Evolutionary conservation across 2,888 invertebrate species (phyloP).

Genomic region (Phorcus lineatus): DNA sequence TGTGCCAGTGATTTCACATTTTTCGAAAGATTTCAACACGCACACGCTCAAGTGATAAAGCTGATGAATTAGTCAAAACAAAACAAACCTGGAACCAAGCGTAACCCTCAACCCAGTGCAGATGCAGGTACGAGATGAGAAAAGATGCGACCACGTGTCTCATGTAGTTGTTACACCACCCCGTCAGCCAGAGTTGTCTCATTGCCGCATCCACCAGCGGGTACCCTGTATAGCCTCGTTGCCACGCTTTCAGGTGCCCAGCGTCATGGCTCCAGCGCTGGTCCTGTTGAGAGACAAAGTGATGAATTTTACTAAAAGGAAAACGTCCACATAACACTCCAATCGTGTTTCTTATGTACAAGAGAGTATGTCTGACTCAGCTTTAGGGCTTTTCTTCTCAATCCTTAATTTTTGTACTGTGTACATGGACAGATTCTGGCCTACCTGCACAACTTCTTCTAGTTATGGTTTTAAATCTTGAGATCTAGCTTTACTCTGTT

Average conservation of each 20-base stretch:
- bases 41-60: no score
- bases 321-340: no score
- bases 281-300: constrained; percentile 35
- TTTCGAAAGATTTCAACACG: no score
- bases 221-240: constrained; percentile 55
- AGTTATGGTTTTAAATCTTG: no score
- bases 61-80: no score
- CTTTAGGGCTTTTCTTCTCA: no score
- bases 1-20: no score
- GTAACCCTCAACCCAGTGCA: constrained; percentile 58
- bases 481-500: neutral
- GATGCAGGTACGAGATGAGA: constrained; percentile 56
- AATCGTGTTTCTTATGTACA: no score
- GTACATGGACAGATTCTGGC: no score
- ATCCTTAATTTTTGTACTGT: no score
- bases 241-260: constrained; percentile 55
- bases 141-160: constrained; percentile 60
- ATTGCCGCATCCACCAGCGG: constrained; percentile 59
- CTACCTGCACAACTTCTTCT: no score
- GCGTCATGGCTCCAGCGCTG: constrained; percentile 56
- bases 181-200: constrained; percentile 58
- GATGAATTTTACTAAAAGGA: neutral
- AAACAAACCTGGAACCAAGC: constrained; percentile 56
- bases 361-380: no score
- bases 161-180: constrained; percentile 61